phyloP scores from a whole-genome alignment of 1,140 invertebrate genomes.

The Laupala kohalensis region DNA sequence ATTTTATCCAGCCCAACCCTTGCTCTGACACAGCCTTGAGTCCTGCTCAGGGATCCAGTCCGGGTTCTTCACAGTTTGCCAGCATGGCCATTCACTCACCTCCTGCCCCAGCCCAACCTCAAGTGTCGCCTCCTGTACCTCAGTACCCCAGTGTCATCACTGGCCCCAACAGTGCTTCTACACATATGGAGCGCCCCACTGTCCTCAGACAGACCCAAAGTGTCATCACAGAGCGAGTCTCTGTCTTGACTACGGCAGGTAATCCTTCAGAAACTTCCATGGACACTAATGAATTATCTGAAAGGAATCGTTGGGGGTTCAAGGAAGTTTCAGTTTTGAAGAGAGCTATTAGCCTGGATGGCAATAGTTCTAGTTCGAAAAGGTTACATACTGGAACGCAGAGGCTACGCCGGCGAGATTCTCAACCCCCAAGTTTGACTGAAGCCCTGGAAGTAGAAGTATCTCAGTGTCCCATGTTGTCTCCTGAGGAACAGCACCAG shows the following conservation, averaged over 20 bases:
- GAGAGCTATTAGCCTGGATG: neutral
- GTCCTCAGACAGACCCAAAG: neutral
- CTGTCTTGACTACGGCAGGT: neutral
- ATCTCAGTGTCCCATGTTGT: neutral
- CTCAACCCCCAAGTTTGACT: neutral
- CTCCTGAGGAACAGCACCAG: neutral
- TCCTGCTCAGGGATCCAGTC: neutral
- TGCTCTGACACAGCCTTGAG: neutral
- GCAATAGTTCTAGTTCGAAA: neutral
- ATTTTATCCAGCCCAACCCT: neutral
- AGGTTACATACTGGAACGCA: neutral
- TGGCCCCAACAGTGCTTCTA: neutral
- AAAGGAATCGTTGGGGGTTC: neutral
- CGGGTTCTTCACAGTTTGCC: neutral
- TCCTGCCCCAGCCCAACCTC: neutral
- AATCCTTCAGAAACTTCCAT: neutral
- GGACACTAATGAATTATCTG: neutral
- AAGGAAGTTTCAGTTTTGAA: neutral
- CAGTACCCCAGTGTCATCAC: neutral
- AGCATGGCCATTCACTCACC: neutral
- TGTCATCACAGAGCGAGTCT: neutral
- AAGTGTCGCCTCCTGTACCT: neutral
- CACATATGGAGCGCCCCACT: neutral
- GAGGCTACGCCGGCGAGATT: neutral
- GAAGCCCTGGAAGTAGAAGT: neutral